These are phyloP conservation scores for Himalopsyche tibetana DNA, from an alignment of 2,888 invertebrate species.

Conservation along the genomic window DNA sequence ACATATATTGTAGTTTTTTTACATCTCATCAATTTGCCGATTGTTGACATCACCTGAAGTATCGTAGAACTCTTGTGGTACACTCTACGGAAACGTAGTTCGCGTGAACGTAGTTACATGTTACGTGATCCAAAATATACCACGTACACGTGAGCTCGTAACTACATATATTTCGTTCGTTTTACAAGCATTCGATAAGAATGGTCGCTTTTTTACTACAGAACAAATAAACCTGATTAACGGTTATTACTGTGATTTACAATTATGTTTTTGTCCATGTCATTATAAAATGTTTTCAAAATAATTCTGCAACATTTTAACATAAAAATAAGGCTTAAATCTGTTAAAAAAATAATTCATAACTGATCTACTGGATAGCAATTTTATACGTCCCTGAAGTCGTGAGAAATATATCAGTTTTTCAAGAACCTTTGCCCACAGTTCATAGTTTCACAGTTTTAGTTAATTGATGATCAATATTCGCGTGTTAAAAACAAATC, in stretches of 20 bases:
- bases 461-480: too few relatives aligned
- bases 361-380: too few relatives aligned
- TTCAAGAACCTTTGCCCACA: too few relatives aligned
- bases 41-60: neutral
- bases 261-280: neutral
- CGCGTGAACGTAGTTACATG: conserved; percentile 26
- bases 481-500: too few relatives aligned
- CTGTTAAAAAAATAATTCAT: too few relatives aligned
- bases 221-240: conserved; percentile 26
- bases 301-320: too few relatives aligned
- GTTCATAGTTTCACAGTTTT: too few relatives aligned
- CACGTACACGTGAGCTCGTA: conserved; percentile 5
- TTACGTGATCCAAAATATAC: conserved; percentile 16
- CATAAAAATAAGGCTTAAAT: too few relatives aligned
- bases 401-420: too few relatives aligned
- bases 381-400: too few relatives aligned
- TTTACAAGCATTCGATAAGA: conserved; percentile 26
- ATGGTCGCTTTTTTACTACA: conserved; percentile 12
- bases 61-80: neutral
- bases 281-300: neutral
- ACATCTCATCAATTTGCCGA: too few relatives aligned
- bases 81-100: neutral
- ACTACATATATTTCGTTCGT: neutral
- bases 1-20: too few relatives aligned
- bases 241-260: neutral